These are phyloP conservation scores for Parasteatoda tepidariorum DNA, from an alignment of 1,140 invertebrate species.

Conservation along the genomic window DNA sequence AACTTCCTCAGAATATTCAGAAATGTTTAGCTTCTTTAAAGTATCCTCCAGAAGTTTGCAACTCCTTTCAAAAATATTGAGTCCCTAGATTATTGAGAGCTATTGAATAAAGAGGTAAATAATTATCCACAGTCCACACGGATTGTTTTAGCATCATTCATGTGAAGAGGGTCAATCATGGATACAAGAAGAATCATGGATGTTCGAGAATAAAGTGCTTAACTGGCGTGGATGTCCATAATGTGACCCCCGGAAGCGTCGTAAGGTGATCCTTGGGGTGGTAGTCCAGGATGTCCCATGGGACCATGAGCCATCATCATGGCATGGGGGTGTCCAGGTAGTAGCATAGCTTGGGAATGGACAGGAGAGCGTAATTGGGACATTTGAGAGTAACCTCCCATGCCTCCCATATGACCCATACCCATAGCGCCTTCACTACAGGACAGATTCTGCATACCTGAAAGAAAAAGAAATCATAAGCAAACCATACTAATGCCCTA, in stretches of 20 bases:
- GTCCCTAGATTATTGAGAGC: too few relatives aligned
- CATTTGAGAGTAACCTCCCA: conserved; percentile 70
- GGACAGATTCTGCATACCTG: conserved; percentile 69
- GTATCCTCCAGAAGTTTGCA: too few relatives aligned
- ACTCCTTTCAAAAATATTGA: too few relatives aligned
- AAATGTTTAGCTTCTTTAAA: too few relatives aligned
- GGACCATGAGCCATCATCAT: conserved; percentile 70
- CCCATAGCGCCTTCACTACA: conserved; percentile 67
- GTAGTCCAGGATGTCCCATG: conserved; percentile 64
- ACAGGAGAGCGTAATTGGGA: conserved; percentile 71
- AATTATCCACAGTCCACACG: too few relatives aligned
- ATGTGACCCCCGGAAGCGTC: conserved; percentile 70
- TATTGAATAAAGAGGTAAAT: too few relatives aligned
- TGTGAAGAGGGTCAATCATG: neutral
- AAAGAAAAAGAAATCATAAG: conserved; percentile 17
- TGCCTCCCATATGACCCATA: conserved; percentile 67
- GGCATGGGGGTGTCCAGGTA: conserved; percentile 71
- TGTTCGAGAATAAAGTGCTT: conserved; percentile 52
- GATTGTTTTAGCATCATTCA: neutral
- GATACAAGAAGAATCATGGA: conserved; percentile 5
- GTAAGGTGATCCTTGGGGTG: conserved; percentile 70
- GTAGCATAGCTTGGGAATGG: conserved; percentile 72
- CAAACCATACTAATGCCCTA: too few relatives aligned
- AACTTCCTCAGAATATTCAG: too few relatives aligned
- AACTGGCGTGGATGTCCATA: conserved; percentile 72